Evolutionary conservation across 2,113 vertebrate species (phyloP).

Genomic region (Corvus cornix): DNA sequence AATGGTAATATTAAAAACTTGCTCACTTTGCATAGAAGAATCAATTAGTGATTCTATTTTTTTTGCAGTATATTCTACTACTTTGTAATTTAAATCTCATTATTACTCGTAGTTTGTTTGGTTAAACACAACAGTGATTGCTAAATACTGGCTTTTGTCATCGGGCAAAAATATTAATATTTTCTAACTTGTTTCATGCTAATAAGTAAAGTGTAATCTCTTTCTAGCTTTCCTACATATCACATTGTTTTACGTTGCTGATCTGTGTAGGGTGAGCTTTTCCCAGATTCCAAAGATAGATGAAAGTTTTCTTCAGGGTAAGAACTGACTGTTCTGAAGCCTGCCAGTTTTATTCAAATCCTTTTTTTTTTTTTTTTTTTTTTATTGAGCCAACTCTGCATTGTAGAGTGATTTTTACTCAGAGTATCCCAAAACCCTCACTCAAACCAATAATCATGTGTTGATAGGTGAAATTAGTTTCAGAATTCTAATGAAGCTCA

Average conservation of each 20-base stretch:
- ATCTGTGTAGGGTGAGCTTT: not conserved
- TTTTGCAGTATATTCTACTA: not conserved
- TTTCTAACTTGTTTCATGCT: not conserved
- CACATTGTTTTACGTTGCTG: not conserved
- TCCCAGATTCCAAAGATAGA: not conserved
- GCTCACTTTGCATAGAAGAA: not conserved
- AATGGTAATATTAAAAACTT: not conserved
- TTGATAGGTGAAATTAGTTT: constrained; percentile 81
- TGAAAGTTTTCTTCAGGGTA: constrained; percentile 35
- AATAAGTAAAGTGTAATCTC: not conserved
- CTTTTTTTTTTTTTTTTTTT: not conserved
- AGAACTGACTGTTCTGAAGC: constrained; percentile 54
- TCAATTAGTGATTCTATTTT: not conserved
- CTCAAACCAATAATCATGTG: constrained; percentile 78
- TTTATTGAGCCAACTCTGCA: constrained; percentile 48
- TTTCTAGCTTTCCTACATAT: not conserved
- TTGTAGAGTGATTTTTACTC: constrained; percentile 70
- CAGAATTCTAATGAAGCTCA: constrained; percentile 81
- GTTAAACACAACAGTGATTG: not conserved
- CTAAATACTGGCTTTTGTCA: not conserved
- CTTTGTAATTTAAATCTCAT: not conserved
- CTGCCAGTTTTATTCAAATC: constrained; percentile 19
- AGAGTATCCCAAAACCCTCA: constrained; percentile 64
- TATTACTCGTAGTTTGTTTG: not conserved
- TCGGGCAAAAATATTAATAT: not conserved